Evolutionary conservation across 2,888 invertebrate genomes (phyloP).

Genomic region (Pantelozetes paolii): DNA sequence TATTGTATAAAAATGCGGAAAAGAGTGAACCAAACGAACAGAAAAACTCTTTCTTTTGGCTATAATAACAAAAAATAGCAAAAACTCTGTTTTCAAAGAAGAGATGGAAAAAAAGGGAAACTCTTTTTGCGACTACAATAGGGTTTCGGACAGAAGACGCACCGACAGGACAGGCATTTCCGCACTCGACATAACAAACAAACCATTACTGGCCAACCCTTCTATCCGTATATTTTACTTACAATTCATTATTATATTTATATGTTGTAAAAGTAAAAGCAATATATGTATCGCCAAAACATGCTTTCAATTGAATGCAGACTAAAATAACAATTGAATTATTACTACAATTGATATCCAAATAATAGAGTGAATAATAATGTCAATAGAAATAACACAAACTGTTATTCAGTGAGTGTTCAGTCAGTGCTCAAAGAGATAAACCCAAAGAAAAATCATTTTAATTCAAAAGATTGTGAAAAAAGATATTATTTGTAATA

Average conservation of each 20-base stretch:
- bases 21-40: slow-evolving; percentile 3
- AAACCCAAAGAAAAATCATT: too few relatives aligned
- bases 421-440: neutral
- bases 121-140: neutral
- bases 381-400: neutral
- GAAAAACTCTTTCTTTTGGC: slow-evolving; percentile 1
- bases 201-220: neutral
- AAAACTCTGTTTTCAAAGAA: neutral
- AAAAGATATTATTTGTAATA: too few relatives aligned
- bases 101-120: neutral
- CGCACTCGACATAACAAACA: slow-evolving; percentile 8
- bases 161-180: slow-evolving; percentile 28
- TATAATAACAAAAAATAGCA: neutral
- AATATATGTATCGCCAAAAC: neutral
- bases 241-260: neutral
- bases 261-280: neutral
- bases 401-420: neutral
- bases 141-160: slow-evolving; percentile 15
- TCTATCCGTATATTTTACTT: slow-evolving; percentile 9
- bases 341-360: neutral
- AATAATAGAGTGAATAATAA: slow-evolving; percentile 3
- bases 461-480: neutral
- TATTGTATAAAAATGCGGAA: slow-evolving; percentile 30
- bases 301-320: neutral
- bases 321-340: neutral